phyloP scores from a whole-genome alignment of 2,113 vertebrate genomes.

The Ctenomys sociabilis region DNA sequence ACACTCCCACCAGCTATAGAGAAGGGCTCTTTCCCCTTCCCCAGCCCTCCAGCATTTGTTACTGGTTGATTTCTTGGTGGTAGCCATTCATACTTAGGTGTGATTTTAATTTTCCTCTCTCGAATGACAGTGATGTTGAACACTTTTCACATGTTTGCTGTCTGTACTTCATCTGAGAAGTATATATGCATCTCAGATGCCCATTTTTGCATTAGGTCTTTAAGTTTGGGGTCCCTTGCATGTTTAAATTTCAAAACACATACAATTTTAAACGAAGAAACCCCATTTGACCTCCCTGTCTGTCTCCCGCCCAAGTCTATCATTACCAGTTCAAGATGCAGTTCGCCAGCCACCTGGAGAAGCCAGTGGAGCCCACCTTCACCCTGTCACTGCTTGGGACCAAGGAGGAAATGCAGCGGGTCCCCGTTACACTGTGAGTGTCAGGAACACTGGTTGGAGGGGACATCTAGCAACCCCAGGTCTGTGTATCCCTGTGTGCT shows the following conservation, averaged over 20 bases:
- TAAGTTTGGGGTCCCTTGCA: background rate
- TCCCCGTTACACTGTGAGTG: conserved; percentile 92
- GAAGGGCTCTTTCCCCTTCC: background rate
- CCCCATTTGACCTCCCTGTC: background rate
- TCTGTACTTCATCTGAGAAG: background rate
- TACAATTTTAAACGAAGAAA: background rate
- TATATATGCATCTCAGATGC: background rate
- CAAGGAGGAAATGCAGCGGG: conserved; percentile 87
- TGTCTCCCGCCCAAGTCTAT: conserved; percentile 85
- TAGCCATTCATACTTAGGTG: background rate
- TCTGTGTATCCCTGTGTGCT: fast-evolving
- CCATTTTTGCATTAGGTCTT: background rate
- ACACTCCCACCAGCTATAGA: background rate
- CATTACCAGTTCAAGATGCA: conserved; percentile 97
- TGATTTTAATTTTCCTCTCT: background rate
- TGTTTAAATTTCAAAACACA: conserved; percentile 9
- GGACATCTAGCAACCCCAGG: fast-evolving
- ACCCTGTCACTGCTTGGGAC: conserved; percentile 91
- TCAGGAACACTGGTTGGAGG: no score
- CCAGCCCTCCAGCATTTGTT: background rate
- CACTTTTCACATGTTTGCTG: background rate
- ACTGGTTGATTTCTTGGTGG: background rate
- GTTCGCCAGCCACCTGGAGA: conserved; percentile 89
- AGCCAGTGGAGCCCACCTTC: conserved; percentile 86
- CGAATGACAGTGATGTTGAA: background rate